Evolutionary conservation across 2,888 invertebrate species (phyloP), one percentile per base, ranked within the genome.

Genomic region (Liopterus haemorrhoidalis): DNA sequence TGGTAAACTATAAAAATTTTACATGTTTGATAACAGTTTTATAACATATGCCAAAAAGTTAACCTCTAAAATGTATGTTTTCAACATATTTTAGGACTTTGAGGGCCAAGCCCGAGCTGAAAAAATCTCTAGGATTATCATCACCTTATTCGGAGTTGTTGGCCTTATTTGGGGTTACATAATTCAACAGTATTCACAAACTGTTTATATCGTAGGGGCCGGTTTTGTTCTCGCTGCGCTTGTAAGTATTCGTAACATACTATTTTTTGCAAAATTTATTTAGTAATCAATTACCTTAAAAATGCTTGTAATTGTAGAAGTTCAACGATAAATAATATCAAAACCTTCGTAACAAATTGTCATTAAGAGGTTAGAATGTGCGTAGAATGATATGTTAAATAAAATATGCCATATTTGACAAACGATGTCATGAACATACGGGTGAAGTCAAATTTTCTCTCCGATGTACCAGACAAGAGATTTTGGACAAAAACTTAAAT

Each of bases 111-210:
- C 83, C 9, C 82, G 81, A 64, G 93, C 94, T 1, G 95, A 95
- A 66, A 86, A 82, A 62, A 70, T 89, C 42, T 94, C 91, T 32
- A 79, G 94, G 61, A 81, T 89, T 9, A 93, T 95, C 41, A 90
- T 95, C 48, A 82, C 90, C 6, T 64, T 92, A 31, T 94, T 93
- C 72, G 93, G 92, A 49, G 86, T 82, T 51, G 88, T 93, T 41
- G 95, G 95, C 5, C 76, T 95, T 43, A 72, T 86, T 41, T 93
- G 91, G 87, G 95, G 95, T 25, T 94, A 90, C 59, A 79, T 88
- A 37, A 90, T 92, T 53, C 94, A 95, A 65, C 92, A 94, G 65
- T 95, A 95, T 65, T 95, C 94, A 0, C 91, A 92, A 65, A 93
- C 94, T 1, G 88, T 95, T 20, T 92, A 91, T 60, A 90, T 94